Evolutionary conservation across 2,888 invertebrate species (phyloP), one percentile per base, ranked within the genome.

Genomic region (Oligia fasciuncula): DNA sequence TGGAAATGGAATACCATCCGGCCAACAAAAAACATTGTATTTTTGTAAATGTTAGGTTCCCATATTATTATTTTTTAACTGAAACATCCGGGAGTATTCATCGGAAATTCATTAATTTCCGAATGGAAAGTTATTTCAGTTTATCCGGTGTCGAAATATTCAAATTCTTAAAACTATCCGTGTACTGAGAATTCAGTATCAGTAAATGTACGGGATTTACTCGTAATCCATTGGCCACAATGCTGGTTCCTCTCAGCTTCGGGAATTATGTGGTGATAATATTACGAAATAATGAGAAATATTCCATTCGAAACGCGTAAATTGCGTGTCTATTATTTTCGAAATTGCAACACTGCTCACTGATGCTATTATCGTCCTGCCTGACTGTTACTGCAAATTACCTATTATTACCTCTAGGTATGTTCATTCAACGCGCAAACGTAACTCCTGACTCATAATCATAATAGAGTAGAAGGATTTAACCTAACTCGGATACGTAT

Each of bases 31-130:
- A 35, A 6, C 43, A 19, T 46, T 73, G 14, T 51, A 66, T 73
- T 60, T 60, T 60, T n/a, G 13, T 14, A 49, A 43, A 14, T n/a
- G 19, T 4, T 17, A 49, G 60, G 11, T 35, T 13, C 2, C 2
- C 0, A 35, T 60, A 51, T 13, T 60, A 60, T 67, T 62, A 54
- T 74, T 81, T 73, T 73, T 17, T 51, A 81, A 14, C 74, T 51
- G n/a, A 51, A 81, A 67, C 29, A 62, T 23, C 46, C 13, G n/a
- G 11, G 13, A 46, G 35, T 40, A 79, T 80, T 70, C 57, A 60
- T 70, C 29, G 13, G 49, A 66, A 66, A 83, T 76, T 70, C 19
- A 66, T 76, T n/a, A 62, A 80, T 76, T 83, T 76, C 69, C 43
- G 43, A 76, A 60, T 19, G 65, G 19, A n/a, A 65, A 60, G 29